These are phyloP conservation scores for Macaca mulatta DNA, from an alignment of 2,113 vertebrate genomes.

Conservation along the genomic window DNA sequence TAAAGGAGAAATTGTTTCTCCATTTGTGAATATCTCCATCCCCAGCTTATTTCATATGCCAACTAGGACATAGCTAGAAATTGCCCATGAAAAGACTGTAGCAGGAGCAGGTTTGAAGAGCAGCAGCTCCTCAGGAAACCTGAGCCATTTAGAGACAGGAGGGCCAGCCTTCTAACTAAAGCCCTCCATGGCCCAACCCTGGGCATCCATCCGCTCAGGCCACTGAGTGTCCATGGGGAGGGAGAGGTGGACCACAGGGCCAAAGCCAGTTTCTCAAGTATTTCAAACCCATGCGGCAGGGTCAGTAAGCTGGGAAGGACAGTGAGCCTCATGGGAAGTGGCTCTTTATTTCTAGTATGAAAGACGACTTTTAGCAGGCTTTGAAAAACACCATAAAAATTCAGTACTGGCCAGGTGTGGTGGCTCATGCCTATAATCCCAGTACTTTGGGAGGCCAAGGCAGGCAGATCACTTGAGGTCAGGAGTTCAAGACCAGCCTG, in stretches of 20 bases:
- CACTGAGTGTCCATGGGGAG: rapidly evolving
- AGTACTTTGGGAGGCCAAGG: too few relatives aligned
- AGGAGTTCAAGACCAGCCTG: too few relatives aligned
- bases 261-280: rapidly evolving
- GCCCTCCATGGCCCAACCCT: rapidly evolving
- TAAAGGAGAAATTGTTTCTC: not conserved
- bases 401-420: too few relatives aligned
- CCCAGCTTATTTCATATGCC: rapidly evolving
- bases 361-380: not conserved
- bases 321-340: rapidly evolving
- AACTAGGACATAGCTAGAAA: not conserved
- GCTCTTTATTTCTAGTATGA: not conserved
- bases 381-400: not conserved
- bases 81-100: rapidly evolving
- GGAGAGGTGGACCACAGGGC: not conserved
- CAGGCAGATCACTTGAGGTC: too few relatives aligned
- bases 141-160: not conserved
- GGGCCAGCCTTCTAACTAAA: rapidly evolving
- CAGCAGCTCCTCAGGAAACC: not conserved
- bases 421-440: too few relatives aligned
- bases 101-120: not conserved
- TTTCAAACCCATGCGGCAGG: rapidly evolving
- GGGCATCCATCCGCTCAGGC: rapidly evolving
- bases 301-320: not conserved
- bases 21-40: not conserved